Base-by-base conservation (phyloP, 2,888 invertebrate species). In the Macrosoma leucophasiata region DNA sequence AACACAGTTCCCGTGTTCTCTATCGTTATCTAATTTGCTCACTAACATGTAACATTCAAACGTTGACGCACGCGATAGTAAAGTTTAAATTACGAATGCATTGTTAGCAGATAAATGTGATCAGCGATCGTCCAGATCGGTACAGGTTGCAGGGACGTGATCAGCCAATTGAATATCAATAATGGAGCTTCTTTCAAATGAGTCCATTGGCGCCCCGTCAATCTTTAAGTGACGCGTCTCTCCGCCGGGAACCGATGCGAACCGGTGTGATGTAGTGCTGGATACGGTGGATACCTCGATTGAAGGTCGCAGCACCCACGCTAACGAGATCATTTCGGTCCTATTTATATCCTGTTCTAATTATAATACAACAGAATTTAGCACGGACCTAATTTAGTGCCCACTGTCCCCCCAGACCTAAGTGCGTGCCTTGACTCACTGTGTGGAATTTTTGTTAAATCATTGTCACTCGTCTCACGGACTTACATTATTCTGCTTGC, bases 301-400 rank as follows among this genome's bases (percentile, higher is more conserved):
- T 73, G 74, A 77, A 78, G 74, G 75, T 68, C 70, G 55, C 49
- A 52, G 50, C 68, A 48, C 76, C 76, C 68, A 78, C 81, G 59
- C 64, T 52, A 52, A 53, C 59, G 64, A 68, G 59, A 64, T 58
- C 65, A 64, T 66, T 63, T 62, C 61, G 63, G 57, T 39, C 33
- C 67, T 79, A 79, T 77, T 73, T 69, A 65, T 74, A 75, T 55
- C 52, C 50, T 51, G 52, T 32, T 67, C 71, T 73, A 76, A 71
- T 75, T 75, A 70, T 77, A 77, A 53, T 54, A 48, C 48, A 50
- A 50, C 49, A 58, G 57, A 58, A 62, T 61, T 67, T 57, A 55
- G 52, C 59, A 40, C 62, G 46, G 45, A 57, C 69, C 65, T 61
- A 58, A 58, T 69, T 68, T 64, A 72, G 71, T 30, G 19, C 18